Conservation (phyloP, 2,113 vertebrate genomes). For the Axis porcinus region DNA sequence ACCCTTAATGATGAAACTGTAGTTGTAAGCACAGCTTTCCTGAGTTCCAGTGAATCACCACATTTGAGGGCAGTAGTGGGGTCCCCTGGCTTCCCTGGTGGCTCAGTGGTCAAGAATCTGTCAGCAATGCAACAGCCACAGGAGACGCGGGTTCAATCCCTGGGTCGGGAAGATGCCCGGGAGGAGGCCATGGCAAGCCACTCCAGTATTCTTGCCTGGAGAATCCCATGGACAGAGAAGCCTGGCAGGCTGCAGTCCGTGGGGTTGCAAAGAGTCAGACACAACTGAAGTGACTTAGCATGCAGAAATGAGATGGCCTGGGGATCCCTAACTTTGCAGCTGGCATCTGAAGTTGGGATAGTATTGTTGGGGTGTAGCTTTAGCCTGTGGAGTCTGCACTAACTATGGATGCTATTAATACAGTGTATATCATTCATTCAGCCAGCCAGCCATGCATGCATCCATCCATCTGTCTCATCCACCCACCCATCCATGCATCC, state of each 20-base stretch:
- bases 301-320: neutral
- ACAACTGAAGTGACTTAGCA: neutral
- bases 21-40: neutral
- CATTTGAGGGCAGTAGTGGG: neutral
- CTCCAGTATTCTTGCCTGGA: neutral
- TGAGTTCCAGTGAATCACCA: neutral
- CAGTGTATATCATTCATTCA: neutral
- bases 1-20: neutral
- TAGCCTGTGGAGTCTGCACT: neutral
- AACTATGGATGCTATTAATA: neutral
- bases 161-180: neutral
- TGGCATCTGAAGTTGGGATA: neutral
- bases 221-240: neutral
- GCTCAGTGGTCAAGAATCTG: neutral
- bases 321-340: neutral
- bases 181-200: neutral
- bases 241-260: neutral
- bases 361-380: neutral
- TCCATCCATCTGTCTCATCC: neutral
- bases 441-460: neutral
- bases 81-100: neutral
- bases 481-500: neutral
- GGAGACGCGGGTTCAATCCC: neutral
- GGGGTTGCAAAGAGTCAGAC: neutral
- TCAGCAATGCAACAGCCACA: fast-evolving